Evolutionary conservation across 2,797 vertebrate species (phyloP).

Genomic region (Carduelis carduelis): DNA sequence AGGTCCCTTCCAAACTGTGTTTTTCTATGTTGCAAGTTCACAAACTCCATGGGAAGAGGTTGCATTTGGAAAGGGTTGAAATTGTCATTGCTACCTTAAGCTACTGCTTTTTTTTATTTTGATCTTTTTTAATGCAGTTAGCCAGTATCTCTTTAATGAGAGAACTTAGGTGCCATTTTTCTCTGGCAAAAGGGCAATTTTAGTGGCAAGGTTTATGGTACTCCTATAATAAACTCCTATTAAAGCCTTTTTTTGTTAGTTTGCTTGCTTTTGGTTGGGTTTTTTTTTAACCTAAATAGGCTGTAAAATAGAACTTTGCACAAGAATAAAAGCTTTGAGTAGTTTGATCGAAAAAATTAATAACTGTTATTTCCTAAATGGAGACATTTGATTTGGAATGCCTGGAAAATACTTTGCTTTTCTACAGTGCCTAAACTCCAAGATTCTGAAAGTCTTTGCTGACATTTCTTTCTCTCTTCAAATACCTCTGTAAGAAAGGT

Average conservation of each 20-base stretch:
- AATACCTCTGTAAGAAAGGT: background rate
- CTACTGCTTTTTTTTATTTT: background rate
- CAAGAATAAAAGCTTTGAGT: background rate
- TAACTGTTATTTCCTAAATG: conserved; percentile 39
- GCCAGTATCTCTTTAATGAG: background rate
- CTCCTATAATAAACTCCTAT: background rate
- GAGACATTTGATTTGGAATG: background rate
- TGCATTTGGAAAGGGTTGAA: background rate
- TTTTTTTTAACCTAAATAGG: background rate
- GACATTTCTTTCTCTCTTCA: conserved; percentile 12
- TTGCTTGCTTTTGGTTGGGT: background rate
- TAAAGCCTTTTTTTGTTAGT: background rate
- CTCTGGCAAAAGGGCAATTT: background rate
- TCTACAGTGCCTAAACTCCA: background rate
- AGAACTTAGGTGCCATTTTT: background rate
- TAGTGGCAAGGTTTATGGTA: background rate
- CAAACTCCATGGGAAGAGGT: background rate
- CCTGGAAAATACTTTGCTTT: background rate
- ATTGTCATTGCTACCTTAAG: background rate
- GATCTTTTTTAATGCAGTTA: background rate
- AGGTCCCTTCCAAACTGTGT: background rate
- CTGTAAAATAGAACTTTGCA: background rate
- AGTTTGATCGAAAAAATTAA: conserved; percentile 24
- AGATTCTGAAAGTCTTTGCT: conserved; percentile 9
- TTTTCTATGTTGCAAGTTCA: background rate